phyloP scores from a whole-genome alignment of 2,888 invertebrate species.

The Carcina quercana region DNA sequence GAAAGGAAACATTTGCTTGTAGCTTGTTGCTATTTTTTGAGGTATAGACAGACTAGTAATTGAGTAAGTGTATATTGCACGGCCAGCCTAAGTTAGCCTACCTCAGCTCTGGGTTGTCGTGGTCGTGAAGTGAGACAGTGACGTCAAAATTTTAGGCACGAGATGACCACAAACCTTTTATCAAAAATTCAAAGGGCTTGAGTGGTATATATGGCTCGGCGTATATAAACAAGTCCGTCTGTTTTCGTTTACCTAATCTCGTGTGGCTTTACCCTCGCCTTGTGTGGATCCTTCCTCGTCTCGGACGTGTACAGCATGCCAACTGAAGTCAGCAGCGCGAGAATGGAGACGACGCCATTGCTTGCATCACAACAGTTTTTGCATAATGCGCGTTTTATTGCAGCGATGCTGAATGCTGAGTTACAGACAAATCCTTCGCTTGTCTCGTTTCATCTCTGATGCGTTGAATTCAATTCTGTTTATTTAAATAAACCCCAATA shows the following conservation, averaged over 20 bases:
- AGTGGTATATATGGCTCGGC: conserved; percentile 30
- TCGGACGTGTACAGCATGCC: conserved; percentile 40
- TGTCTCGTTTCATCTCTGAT: not conserved
- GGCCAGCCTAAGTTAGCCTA: too few relatives aligned
- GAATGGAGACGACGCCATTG: conserved; percentile 35
- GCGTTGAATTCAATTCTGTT: too few relatives aligned
- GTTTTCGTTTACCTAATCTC: conserved; percentile 53
- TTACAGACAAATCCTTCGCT: conserved; percentile 32
- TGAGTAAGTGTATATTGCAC: too few relatives aligned
- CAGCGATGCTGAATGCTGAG: conserved; percentile 48
- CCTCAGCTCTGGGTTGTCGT: too few relatives aligned
- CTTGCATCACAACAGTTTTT: conserved; percentile 51
- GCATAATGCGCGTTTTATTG: conserved; percentile 53
- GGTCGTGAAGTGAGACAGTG: too few relatives aligned
- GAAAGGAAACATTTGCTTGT: too few relatives aligned
- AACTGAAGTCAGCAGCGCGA: not conserved
- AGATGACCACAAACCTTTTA: too few relatives aligned
- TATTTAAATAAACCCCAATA: too few relatives aligned
- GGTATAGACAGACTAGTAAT: too few relatives aligned
- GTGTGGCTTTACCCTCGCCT: conserved; percentile 27
- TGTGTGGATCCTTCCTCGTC: conserved; percentile 24
- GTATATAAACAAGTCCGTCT: conserved; percentile 37
- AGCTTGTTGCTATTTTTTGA: too few relatives aligned
- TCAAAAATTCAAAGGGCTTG: conserved; percentile 34
- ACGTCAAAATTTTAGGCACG: too few relatives aligned